Percentiles rank a stretch among this genome's conserved stretches.
Evolutionary conservation across 1,140 invertebrate species (phyloP).

Genomic region (Drosophila albomicans): DNA sequence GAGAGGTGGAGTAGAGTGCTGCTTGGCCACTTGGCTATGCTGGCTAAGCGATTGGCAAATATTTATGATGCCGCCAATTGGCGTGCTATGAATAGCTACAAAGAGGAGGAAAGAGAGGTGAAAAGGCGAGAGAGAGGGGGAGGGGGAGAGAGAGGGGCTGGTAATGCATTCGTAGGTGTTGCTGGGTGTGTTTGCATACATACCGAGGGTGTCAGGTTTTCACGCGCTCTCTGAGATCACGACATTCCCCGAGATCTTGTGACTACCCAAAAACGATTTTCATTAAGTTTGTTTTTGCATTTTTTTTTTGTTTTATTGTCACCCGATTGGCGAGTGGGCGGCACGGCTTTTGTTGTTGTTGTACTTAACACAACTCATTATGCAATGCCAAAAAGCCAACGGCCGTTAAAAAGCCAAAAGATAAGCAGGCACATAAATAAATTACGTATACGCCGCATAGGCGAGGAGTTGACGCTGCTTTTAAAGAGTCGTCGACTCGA

Average conservation of each 20-base stretch:
- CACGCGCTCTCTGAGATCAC: conserved; percentile 34
- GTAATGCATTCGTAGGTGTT: background rate
- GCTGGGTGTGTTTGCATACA: conserved; percentile 2
- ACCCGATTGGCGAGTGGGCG: background rate
- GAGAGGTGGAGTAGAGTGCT: background rate
- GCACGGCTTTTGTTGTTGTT: background rate
- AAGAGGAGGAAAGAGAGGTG: background rate
- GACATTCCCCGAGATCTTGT: conserved; percentile 40
- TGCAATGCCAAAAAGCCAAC: conserved; percentile 42
- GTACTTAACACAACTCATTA: conserved; percentile 14
- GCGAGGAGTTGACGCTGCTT: background rate
- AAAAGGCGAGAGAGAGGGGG: background rate
- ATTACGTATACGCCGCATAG: conserved; percentile 50
- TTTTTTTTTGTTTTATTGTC: background rate
- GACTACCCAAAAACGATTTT: conserved; percentile 22
- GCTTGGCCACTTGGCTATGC: conserved; percentile 3
- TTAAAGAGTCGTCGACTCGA: too few species aligned
- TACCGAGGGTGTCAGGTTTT: conserved; percentile 17
- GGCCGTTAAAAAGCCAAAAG: conserved; percentile 28
- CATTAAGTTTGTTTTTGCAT: conserved; percentile 5
- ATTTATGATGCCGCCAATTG: conserved; percentile 46
- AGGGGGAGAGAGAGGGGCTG: background rate
- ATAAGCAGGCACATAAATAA: conserved; percentile 47
- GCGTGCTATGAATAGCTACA: conserved; percentile 2
- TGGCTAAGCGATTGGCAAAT: conserved; percentile 52